Base-by-base conservation (phyloP, 1,140 invertebrate species). In the Calycopis cecrops region DNA sequence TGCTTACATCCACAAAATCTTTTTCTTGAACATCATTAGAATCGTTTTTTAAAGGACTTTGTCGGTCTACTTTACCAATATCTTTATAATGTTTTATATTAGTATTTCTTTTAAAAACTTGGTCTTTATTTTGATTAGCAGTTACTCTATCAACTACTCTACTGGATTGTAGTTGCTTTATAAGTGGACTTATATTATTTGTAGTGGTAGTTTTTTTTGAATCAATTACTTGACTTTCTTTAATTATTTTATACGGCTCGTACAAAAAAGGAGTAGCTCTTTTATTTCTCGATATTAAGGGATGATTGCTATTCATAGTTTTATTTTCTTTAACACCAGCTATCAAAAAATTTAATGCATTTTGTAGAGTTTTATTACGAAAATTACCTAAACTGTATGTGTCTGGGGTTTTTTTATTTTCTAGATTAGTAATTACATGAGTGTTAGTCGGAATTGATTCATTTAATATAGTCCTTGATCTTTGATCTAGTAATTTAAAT, bases 191-290 rank as follows among this genome's bases (percentile, higher is more conserved):
- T 7, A 87, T 73, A 62, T 85, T 87, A 57, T 67, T 63, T 9
- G 70, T 65, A 40, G 76, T 80, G 17, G 77, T 78, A 11, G 78
- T 78, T 71, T 83, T 82, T 57, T 81, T 88, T 4, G 79, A 76
- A 58, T 87, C 84, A 55, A 68, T 72, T 34, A 64, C 38, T 64
- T 82, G 75, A 56, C 69, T 69, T 47, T 87, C 83, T 62, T 71
- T 74, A 51, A 88, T 84, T 47, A 88, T 85, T 78, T 87, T 88
- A 55, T 87, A 87, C 6, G 87, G 85, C 63, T 87, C 84, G 49
- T 88, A 87, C 21, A 83, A 59, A 71, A 87, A 88, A 35, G 78
- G 69, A n/a, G 78, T 56, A 35, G 77, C 68, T 61, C 87, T 67
- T 60, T 71, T 87, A 50, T 55, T 75, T 70, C 85, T 70, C 16